Evolutionary conservation across 2,113 vertebrate genomes (phyloP), one percentile per base, ranked within the genome.

Genomic region (Climacteris rufus): DNA sequence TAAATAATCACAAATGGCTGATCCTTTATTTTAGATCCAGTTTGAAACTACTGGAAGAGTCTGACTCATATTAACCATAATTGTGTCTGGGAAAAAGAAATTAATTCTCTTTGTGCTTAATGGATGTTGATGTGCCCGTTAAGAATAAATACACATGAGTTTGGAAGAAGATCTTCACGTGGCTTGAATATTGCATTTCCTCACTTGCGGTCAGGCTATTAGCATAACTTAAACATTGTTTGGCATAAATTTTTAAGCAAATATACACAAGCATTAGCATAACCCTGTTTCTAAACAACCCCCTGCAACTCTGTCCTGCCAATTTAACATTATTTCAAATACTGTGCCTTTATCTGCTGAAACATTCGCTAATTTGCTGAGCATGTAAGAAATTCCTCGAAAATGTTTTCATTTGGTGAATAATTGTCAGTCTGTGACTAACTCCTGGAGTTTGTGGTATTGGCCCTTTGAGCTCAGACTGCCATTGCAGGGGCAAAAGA

Each of bases 171-270:
- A 59, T 83, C 79, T 68, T 52, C n/a, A 12, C 2, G 12, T 83
- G 60, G 66, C 77, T 86, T 91, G 68, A 90, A 74, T 83, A 77
- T 88, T 93, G 20, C 22, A 66, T 92, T 88, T 92, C 65, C 83
- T 81, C 52, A 30, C 57, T 93, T 94, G 75, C 2, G 23, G 56
- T 64, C 18, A 60, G 52, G 28, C 60, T 31, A 44, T 95, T 94
- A 92, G 42, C 72, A 90, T 95, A 90, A 89, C 92, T 83, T 91
- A 94, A 95, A 49, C 44, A 64, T 90, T 78, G 54, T 82, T 91
- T 28, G 70, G 35, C 0, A 7, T 88, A 49, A 28, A 88, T 86
- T 86, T 94, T 96, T 86, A 88, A 86, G 54, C 64, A 86, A 81
- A 81, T 5, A 2, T 66, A 52, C 19, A 52, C 37, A 71, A 40